phyloP scores from a whole-genome alignment of 2,888 invertebrate genomes.

The Drosophila fulvimacula region DNA sequence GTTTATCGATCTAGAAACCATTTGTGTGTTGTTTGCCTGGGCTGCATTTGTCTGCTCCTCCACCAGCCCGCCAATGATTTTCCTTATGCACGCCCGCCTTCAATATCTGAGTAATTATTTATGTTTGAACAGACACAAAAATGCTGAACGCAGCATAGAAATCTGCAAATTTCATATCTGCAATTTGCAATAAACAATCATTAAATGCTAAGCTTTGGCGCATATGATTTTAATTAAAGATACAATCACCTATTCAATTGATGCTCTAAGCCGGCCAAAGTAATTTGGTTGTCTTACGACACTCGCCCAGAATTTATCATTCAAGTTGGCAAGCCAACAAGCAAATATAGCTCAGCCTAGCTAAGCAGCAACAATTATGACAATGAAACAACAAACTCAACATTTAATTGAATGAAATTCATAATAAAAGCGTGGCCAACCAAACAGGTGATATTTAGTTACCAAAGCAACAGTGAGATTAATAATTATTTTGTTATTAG shows the following conservation, averaged over 20 bases:
- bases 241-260: background rate
- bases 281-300: background rate
- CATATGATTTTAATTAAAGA: constrained; percentile 7
- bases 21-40: constrained; percentile 43
- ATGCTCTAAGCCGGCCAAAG: background rate
- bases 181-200: constrained; percentile 20
- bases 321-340: background rate
- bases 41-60: constrained; percentile 10
- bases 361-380: constrained; percentile 1
- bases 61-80: constrained; percentile 13
- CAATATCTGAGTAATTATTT: constrained; percentile 22
- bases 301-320: background rate
- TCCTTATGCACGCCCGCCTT: constrained; percentile 7
- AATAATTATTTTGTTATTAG: background rate
- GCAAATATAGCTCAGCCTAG: background rate
- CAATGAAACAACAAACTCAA: background rate
- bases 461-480: background rate
- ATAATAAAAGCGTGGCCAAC: background rate
- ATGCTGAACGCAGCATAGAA: constrained; percentile 7
- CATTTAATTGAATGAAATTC: constrained; percentile 8
- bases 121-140: background rate
- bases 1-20: constrained; percentile 66
- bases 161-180: constrained; percentile 1
- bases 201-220: constrained; percentile 4
- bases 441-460: background rate